Conservation (phyloP, 64 coral and sea anemone species). For the Montipora efflorescens region DNA sequence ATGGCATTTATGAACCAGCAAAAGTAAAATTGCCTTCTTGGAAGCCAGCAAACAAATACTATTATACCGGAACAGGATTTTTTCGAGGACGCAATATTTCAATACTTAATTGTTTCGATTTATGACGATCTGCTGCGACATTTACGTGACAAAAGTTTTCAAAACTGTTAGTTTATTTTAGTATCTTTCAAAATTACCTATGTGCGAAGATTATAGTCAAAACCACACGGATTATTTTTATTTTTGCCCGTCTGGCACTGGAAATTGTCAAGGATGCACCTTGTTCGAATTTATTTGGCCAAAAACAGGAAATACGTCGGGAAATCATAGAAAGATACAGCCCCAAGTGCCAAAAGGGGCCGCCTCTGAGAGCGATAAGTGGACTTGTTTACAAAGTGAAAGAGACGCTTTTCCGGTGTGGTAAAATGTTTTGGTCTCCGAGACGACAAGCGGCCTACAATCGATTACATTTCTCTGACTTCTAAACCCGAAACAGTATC, state of each 20-base stretch:
- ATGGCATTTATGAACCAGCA: too few relatives aligned
- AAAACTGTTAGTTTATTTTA: too few relatives aligned
- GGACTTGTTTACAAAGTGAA: neutral
- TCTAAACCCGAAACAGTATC: too few relatives aligned
- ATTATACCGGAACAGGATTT: too few relatives aligned
- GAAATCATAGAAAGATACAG: neutral
- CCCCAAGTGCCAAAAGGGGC: neutral
- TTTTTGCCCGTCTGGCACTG: neutral
- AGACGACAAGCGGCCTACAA: neutral
- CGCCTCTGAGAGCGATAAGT: neutral
- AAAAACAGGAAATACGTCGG: neutral
- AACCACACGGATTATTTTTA: neutral
- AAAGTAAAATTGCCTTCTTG: too few relatives aligned
- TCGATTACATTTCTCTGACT: neutral
- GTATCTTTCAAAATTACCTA: too few relatives aligned
- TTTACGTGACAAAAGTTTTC: too few relatives aligned
- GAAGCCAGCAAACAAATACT: too few relatives aligned
- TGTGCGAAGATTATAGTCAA: neutral
- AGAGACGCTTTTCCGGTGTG: slow-evolving; percentile 39
- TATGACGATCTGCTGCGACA: too few relatives aligned
- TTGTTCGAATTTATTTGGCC: slow-evolving; percentile 5
- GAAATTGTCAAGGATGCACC: neutral
- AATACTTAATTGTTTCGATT: too few relatives aligned
- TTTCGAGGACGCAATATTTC: too few relatives aligned
- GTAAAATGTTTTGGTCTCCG: slow-evolving; percentile 18